These are phyloP conservation scores for Abrostola tripartita DNA, from an alignment of 2,888 invertebrate genomes.

Conservation along the genomic window DNA sequence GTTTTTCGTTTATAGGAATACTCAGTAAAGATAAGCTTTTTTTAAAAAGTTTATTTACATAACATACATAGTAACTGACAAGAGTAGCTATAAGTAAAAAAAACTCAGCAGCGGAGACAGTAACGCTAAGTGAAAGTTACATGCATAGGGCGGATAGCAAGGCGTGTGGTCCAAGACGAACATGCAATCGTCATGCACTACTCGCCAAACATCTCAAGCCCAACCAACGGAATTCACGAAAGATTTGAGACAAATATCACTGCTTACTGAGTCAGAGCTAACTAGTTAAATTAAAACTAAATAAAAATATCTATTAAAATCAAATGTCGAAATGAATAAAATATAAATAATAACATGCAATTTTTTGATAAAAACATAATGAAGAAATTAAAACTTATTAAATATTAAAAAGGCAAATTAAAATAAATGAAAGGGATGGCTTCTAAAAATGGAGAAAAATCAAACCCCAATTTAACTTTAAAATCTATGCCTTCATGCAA, in stretches of 20 bases:
- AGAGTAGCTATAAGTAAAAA: constrained; percentile 77
- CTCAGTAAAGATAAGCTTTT: constrained; percentile 67
- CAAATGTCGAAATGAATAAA: constrained; percentile 60
- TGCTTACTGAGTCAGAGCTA: constrained; percentile 73
- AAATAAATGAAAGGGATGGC: constrained; percentile 35
- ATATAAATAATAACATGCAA: constrained; percentile 45
- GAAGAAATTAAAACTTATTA: constrained; percentile 51
- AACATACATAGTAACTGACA: constrained; percentile 83
- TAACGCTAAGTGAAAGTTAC: constrained; percentile 55
- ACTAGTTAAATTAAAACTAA: constrained; percentile 75
- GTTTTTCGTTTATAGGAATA: constrained; percentile 65
- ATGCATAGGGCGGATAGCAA: constrained; percentile 34
- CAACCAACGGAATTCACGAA: constrained; percentile 55
- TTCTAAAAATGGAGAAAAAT: constrained; percentile 3
- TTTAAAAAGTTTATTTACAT: constrained; percentile 85
- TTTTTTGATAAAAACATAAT: constrained; percentile 43
- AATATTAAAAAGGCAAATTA: constrained; percentile 41
- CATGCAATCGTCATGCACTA: constrained; percentile 28
- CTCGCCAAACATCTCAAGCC: constrained; percentile 38
- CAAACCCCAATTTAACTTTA: not conserved
- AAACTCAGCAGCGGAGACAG: constrained; percentile 74
- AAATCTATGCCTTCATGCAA: not conserved
- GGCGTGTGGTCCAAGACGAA: constrained; percentile 24
- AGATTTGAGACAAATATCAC: constrained; percentile 69
- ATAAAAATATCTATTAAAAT: constrained; percentile 73